Evolutionary conservation across 1,140 invertebrate genomes (phyloP), one percentile per base, ranked within the genome.

Genomic region (Drosophila tropicalis): DNA sequence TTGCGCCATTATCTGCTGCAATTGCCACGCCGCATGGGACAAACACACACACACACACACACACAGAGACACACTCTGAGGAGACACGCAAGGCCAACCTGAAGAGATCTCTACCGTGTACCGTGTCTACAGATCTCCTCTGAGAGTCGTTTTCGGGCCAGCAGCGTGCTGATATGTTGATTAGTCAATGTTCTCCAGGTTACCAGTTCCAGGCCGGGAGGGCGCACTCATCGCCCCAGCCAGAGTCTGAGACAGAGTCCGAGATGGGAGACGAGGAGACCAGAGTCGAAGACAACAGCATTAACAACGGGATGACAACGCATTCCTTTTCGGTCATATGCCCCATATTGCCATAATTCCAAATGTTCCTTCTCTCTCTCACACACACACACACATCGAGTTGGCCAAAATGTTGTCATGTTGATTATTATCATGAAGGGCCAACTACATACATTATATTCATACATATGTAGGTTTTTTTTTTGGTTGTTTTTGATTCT

Each of bases 1-100:
- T 83, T 82, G 81, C 73, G 83, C 81, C 81, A 84, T 85, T 85
- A 84, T 84, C 81, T 85, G 73, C 62, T 67, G 76, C 81, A 85
- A 84, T 84, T 84, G 81, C 76, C 81, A 84, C 81, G 66, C 81
- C 77, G 73, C 81, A 84, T 84, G 81, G 72, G 76, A 67, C 67
- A 56, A 64, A 47, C 44, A 47, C n/a, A 47, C 12, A 47, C 40
- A 41, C 12, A 41, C 3, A 13, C 2, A 41, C 0, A 40, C 6
- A 34, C 36, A 39, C 6, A 39, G 36, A 34, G 9, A 39, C 9
- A 36, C 34, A 41, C 13, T 13, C n/a, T 15, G n/a, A 62, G 67
- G 61, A 79, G 70, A 79, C 76, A 83, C 72, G 80, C 80, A 82
- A 75, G 25, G 54, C 60, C 36, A 57, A 29, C 10, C 15, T 19